These are phyloP conservation scores for Montipora sp. DNA, from an alignment of 64 coral and sea anemone genomes.

Conservation along the genomic window DNA sequence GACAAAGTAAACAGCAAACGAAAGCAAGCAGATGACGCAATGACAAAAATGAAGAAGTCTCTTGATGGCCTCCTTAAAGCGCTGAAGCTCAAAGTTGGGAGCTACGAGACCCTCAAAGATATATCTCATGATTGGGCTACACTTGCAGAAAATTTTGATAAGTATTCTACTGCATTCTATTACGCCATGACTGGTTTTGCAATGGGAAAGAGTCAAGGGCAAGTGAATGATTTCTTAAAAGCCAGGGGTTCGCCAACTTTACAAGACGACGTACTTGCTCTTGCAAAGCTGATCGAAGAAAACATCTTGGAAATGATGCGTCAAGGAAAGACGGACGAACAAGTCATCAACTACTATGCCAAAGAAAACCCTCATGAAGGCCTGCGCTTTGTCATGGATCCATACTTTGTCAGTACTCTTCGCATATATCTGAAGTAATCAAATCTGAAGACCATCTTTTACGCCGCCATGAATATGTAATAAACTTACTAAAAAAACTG, in stretches of 20 bases:
- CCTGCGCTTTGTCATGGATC: conserved; percentile 74
- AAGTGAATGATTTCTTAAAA: conserved; percentile 48
- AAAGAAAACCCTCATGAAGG: conserved; percentile 80
- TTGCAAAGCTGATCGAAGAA: conserved; percentile 66
- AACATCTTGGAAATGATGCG: conserved; percentile 76
- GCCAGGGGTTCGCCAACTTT: conserved; percentile 8
- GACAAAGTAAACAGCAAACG: conserved; percentile 70
- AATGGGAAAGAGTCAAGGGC: conserved; percentile 38
- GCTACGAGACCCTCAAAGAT: conserved; percentile 67
- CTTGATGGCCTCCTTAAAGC: conserved; percentile 63
- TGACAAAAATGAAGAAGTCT: conserved; percentile 69
- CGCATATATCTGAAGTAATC: conserved; percentile 32
- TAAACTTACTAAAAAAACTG: too few species aligned
- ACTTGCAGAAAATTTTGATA: conserved; percentile 74
- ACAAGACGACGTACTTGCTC: conserved; percentile 62
- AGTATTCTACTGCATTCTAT: conserved; percentile 68
- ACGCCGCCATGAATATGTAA: too few species aligned
- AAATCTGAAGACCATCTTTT: too few species aligned
- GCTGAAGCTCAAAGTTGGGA: conserved; percentile 45
- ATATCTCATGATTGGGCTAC: conserved; percentile 74
- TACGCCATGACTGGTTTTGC: conserved; percentile 75
- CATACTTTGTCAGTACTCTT: conserved; percentile 77
- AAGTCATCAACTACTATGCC: conserved; percentile 76
- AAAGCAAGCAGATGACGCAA: conserved; percentile 53
- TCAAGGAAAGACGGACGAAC: conserved; percentile 70